These are phyloP conservation scores for Brachionichthys hirsutus DNA, from an alignment of 2,113 vertebrate genomes.

Conservation along the genomic window DNA sequence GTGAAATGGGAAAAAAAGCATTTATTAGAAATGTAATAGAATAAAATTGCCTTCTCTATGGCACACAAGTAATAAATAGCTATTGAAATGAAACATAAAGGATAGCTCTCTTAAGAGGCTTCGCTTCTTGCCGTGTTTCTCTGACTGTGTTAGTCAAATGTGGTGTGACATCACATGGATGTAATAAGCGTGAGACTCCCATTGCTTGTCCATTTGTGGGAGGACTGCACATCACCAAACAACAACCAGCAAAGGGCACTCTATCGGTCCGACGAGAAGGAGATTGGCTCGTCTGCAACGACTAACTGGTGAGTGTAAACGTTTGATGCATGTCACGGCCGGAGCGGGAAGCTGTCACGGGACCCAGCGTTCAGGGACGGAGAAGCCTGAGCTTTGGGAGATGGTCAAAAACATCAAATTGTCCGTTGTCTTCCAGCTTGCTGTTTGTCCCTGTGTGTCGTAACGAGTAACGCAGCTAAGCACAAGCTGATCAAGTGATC, in stretches of 20 bases:
- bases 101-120: too few relatives aligned
- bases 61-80: too few relatives aligned
- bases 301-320: constrained; percentile 69
- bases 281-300: constrained; percentile 35
- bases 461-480: constrained; percentile 44
- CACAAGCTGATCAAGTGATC: constrained; percentile 81
- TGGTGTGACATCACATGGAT: constrained; percentile 79
- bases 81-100: too few relatives aligned
- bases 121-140: not conserved
- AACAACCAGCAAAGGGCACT: constrained; percentile 75
- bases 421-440: constrained; percentile 6
- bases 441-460: constrained; percentile 47
- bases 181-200: constrained; percentile 71
- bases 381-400: not conserved
- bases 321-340: constrained; percentile 3
- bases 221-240: constrained; percentile 66
- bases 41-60: too few relatives aligned
- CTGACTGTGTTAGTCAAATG: constrained; percentile 76
- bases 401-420: not conserved
- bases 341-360: not conserved
- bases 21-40: too few relatives aligned
- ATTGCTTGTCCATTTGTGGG: constrained; percentile 65
- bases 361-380: not conserved
- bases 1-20: too few relatives aligned
- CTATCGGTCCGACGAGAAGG: constrained; percentile 58